Evolutionary conservation across 2,888 invertebrate genomes (phyloP).

Genomic region (Syrphus vitripennis): DNA sequence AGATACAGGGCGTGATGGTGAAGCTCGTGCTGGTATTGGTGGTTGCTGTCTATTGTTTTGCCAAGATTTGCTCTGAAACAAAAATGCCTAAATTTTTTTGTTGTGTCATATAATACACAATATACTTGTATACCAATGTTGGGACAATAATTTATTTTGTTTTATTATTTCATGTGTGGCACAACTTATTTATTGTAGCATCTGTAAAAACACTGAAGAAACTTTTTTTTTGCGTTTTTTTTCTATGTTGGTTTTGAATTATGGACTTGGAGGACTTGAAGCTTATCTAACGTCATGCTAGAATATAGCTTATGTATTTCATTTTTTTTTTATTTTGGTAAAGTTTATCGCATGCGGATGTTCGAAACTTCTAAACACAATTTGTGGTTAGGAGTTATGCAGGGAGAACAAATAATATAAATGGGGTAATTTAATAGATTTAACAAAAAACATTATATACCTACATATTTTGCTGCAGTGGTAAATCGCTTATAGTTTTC

Average conservation of each 20-base stretch:
- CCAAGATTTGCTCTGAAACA: constrained; percentile 32
- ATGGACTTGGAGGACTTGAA: constrained; percentile 34
- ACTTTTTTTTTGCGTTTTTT: constrained; percentile 18
- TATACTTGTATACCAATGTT: background rate
- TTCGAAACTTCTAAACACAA: constrained; percentile 29
- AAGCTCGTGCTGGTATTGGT: background rate
- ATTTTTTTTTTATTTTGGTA: constrained; percentile 14
- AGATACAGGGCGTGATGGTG: background rate
- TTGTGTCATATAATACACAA: background rate
- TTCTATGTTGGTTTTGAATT: constrained; percentile 24
- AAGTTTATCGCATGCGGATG: constrained; percentile 57
- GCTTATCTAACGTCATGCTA: constrained; percentile 17
- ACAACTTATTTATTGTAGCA: constrained; percentile 38
- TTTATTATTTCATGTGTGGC: constrained; percentile 59
- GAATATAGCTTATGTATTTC: constrained; percentile 12
- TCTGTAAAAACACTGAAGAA: constrained; percentile 46
- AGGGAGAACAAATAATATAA: background rate
- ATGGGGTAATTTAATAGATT: background rate
- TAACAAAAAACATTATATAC: background rate
- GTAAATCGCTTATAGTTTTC: too few relatives aligned
- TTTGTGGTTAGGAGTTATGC: constrained; percentile 37
- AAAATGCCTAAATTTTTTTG: constrained; percentile 28
- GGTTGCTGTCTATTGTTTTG: constrained; percentile 1
- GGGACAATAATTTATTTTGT: constrained; percentile 56
- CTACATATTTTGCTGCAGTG: too few relatives aligned